These are phyloP conservation scores for Serranus cabrilla DNA, from an alignment of 2,797 vertebrate species.

Conservation along the genomic window DNA sequence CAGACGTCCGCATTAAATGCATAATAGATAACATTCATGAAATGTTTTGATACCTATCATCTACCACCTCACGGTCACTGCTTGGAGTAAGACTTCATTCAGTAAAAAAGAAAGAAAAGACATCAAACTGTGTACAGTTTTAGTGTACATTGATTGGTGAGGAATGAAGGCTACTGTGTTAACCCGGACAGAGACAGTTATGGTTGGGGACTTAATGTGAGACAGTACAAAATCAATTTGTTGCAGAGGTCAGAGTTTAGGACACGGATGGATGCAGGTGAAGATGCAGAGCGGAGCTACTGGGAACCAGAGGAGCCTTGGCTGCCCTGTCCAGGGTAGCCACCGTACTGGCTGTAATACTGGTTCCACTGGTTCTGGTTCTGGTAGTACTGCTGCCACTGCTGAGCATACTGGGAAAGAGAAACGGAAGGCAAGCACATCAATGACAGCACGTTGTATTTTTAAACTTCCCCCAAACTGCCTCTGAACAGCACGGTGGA, in stretches of 20 bases:
- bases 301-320: slow-evolving; percentile 83
- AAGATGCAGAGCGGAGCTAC: slow-evolving; percentile 62
- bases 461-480: background rate
- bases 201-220: slow-evolving; percentile 40
- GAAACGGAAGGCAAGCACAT: background rate
- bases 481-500: no score
- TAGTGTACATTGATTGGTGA: slow-evolving; percentile 50
- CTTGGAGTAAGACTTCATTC: slow-evolving; percentile 74
- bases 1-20: slow-evolving; percentile 64
- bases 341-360: slow-evolving; percentile 92
- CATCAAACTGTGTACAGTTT: slow-evolving; percentile 63
- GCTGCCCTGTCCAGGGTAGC: slow-evolving; percentile 86
- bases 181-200: slow-evolving; percentile 53
- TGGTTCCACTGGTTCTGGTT: slow-evolving; percentile 96
- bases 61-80: slow-evolving; percentile 71
- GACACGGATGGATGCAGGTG: slow-evolving; percentile 54
- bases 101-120: slow-evolving; percentile 54
- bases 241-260: slow-evolving; percentile 64
- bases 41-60: slow-evolving; percentile 67
- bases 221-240: slow-evolving; percentile 70
- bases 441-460: slow-evolving; percentile 11
- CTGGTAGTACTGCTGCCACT: slow-evolving; percentile 97
- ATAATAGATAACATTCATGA: slow-evolving; percentile 72
- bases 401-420: slow-evolving; percentile 89
- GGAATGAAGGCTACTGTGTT: slow-evolving; percentile 64